Evolutionary conservation across 2,888 invertebrate genomes (phyloP).

Genomic region (Gandaritis pyraliata): DNA sequence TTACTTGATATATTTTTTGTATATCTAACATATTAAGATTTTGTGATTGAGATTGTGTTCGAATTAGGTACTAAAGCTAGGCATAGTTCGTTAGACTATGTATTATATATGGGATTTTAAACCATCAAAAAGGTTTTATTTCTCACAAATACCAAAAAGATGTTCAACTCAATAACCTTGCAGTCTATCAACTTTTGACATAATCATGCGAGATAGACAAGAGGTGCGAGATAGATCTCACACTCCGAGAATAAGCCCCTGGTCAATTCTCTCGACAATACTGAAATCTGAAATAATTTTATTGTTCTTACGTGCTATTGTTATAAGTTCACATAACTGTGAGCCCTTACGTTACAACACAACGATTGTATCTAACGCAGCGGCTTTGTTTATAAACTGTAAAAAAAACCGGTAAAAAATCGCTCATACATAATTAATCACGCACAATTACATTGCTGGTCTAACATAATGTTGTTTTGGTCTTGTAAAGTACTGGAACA

Average conservation of each 20-base stretch:
- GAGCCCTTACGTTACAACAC: conserved; percentile 65
- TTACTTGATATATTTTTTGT: no score
- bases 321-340: conserved; percentile 67
- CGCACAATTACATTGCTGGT: conserved; percentile 14
- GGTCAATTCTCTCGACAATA: conserved; percentile 8
- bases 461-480: conserved; percentile 26
- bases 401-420: conserved; percentile 1
- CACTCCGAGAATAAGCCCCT: conserved; percentile 1
- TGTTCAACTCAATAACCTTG: no score
- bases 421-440: conserved; percentile 34
- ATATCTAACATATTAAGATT: no score
- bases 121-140: no score
- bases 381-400: conserved; percentile 45
- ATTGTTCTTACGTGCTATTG: conserved; percentile 66
- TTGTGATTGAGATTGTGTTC: no score
- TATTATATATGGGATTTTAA: no score
- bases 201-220: neutral
- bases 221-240: neutral
- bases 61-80: no score
- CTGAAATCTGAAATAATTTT: conserved; percentile 32
- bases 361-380: conserved; percentile 65
- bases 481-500: neutral
- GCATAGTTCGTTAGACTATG: no score
- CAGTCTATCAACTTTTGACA: neutral
- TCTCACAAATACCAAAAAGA: no score